Evolutionary conservation across 2,888 invertebrate genomes (phyloP).

Genomic region (Rotaria socialis): DNA sequence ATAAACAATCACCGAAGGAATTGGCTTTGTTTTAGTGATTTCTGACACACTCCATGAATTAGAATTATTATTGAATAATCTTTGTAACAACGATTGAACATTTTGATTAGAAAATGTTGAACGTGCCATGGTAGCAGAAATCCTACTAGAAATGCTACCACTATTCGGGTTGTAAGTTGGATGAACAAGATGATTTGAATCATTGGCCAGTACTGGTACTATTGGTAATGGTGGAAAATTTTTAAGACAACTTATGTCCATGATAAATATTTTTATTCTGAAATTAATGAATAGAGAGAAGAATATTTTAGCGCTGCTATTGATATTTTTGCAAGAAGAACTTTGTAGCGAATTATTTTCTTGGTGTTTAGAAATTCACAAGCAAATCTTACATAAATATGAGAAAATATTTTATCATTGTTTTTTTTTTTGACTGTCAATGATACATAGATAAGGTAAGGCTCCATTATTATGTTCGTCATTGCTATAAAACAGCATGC

Average conservation of each 20-base stretch:
- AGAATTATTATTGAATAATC: not conserved
- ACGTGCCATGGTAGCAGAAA: not conserved
- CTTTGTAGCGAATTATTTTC: too few species aligned
- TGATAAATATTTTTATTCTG: not conserved
- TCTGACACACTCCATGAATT: not conserved
- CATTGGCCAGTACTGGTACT: not conserved
- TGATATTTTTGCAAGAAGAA: too few species aligned
- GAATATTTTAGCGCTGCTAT: too few species aligned
- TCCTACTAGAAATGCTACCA: not conserved
- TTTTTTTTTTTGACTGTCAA: too few species aligned
- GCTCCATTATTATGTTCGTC: too few species aligned
- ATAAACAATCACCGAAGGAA: not conserved
- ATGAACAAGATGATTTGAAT: not conserved
- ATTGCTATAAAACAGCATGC: too few species aligned
- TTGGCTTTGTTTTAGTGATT: not conserved
- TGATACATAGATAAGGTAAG: too few species aligned
- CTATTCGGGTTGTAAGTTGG: not conserved
- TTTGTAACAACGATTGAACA: not conserved
- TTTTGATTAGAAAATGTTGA: not conserved
- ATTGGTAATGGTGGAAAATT: not conserved
- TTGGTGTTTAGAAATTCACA: too few species aligned
- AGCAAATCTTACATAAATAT: too few species aligned
- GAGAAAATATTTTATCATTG: too few species aligned
- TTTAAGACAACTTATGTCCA: not conserved
- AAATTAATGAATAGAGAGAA: not conserved